Base-by-base conservation (phyloP, 2,113 vertebrate species). In the Todiramphus chloris region DNA sequence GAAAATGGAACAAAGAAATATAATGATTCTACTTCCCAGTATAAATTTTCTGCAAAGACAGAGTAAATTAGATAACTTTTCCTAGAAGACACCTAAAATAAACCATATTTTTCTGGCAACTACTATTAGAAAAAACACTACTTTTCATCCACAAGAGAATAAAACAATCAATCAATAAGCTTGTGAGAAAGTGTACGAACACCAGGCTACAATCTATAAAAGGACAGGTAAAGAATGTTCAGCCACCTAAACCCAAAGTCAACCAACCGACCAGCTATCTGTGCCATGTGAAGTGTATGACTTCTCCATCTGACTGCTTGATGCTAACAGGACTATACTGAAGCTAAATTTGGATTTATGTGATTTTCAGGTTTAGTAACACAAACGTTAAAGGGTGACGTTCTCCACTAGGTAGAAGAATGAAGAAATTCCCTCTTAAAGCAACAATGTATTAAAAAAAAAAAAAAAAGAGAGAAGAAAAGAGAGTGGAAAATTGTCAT, bases 81-180 rank as follows among this genome's bases (percentile, higher is more conserved):
- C 90, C 46, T 46, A 95, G 93, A 97, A 94, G 67, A 69, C 72
- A 86, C 62, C 62, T 89, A 95, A 97, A 95, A 94, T 82, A 93
- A 11, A n/a, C 68, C 66, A 80, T 59, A 41, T 68, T 72, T 88
- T 96, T 95, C 55, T 83, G 81, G 91, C 37, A 94, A 96, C 94
- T 90, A 67, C 73, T 95, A 64, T 96, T 80, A 96, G 75, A 78
- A 94, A 97, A 96, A 76, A 6, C 83, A 83, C 67, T 44, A 41
- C 82, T 80, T 77, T 90, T 95, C 87, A 95, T 78, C 39, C 80
- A 69, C 68, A 96, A 84, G 60, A 94, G 67, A 91, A 89, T 95
- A 93, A 97, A 98, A 95, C n/a, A 97, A 95, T 96, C 90, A 94
- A 85, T 94, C 83, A 97, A 96, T 93, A 95, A 94, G 23, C 51